Percentiles rank a stretch among this genome's conserved stretches.
Conservation (phyloP, 2,888 invertebrate genomes). For the Diarsia brunnea region DNA sequence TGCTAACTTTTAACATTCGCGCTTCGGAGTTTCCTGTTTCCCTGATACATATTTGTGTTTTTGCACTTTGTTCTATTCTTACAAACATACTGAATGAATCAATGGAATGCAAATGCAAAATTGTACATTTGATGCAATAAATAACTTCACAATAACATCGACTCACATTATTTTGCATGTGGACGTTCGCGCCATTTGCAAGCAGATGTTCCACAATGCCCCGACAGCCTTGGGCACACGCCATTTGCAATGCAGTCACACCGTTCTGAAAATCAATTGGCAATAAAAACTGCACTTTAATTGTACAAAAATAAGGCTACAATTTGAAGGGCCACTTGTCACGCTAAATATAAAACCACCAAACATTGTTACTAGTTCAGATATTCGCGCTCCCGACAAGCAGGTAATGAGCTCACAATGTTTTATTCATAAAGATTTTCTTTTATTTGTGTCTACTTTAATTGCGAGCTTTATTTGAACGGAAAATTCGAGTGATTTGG, state of each 20-base stretch:
- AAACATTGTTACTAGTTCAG: conserved; percentile 36
- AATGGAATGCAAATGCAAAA: neutral
- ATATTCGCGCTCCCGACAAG: conserved; percentile 18
- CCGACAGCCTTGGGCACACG: conserved; percentile 92
- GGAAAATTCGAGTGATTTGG: conserved; percentile 42
- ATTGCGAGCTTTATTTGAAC: conserved; percentile 56
- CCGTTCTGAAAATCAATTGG: conserved; percentile 89
- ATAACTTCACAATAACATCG: conserved; percentile 5
- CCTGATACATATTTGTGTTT: conserved; percentile 21
- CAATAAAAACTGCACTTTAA: conserved; percentile 33
- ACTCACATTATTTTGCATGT: conserved; percentile 93
- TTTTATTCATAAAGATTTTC: conserved; percentile 66
- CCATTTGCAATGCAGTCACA: conserved; percentile 92
- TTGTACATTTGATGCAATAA: neutral
- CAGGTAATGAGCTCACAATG: conserved; percentile 62
- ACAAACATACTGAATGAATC: neutral
- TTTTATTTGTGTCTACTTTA: conserved; percentile 51
- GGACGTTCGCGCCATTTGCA: conserved; percentile 91
- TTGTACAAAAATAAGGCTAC: neutral
- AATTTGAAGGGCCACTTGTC: conserved; percentile 3
- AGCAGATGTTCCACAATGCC: conserved; percentile 93
- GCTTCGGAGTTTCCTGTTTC: conserved; percentile 12
- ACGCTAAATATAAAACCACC: conserved; percentile 20
- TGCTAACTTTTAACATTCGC: neutral
- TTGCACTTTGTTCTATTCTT: conserved; percentile 1